phyloP scores from a whole-genome alignment of 2,113 vertebrate species.

The Erythrolamprus reginae region DNA sequence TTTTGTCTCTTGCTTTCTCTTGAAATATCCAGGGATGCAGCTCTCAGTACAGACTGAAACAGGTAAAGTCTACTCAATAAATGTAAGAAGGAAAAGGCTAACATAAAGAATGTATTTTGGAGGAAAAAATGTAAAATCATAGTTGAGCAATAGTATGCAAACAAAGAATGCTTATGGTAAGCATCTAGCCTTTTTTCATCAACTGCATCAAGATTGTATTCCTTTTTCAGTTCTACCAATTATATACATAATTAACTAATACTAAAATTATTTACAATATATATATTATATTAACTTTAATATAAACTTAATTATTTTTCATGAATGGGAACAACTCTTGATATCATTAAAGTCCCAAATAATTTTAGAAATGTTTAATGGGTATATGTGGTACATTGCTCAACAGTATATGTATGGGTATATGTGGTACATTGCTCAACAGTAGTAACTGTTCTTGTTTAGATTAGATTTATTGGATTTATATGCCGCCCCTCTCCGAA shows the following conservation, averaged over 20 bases:
- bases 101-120: too few species aligned
- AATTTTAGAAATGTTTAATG: too few species aligned
- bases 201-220: not conserved
- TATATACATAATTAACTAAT: not conserved
- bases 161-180: not conserved
- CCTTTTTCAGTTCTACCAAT: not conserved
- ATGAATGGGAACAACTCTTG: not conserved
- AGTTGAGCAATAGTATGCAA: not conserved
- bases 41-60: not conserved
- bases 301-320: too few species aligned
- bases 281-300: too few species aligned
- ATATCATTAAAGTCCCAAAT: too few species aligned
- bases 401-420: too few species aligned
- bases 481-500: too few species aligned
- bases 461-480: too few species aligned
- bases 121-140: not conserved
- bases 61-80: not conserved
- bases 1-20: not conserved
- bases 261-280: too few species aligned
- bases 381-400: too few species aligned
- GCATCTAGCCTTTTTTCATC: not conserved
- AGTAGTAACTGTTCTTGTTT: too few species aligned
- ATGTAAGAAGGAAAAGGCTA: not conserved
- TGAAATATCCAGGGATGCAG: not conserved
- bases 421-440: too few species aligned